Base-by-base conservation (phyloP, 2,113 vertebrate species). In the Pica pica region DNA sequence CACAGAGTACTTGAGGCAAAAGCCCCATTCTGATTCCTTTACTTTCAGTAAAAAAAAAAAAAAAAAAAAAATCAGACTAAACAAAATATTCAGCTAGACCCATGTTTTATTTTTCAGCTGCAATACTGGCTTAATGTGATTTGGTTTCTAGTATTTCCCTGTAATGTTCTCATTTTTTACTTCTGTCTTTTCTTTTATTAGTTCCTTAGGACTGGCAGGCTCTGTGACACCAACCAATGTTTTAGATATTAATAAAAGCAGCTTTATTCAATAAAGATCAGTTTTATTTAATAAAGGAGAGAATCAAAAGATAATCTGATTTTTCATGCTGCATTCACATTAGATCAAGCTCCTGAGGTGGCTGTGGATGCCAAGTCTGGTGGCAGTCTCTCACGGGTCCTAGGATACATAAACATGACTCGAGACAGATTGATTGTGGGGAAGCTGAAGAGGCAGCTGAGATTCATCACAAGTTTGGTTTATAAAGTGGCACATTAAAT, bases 211-310 rank as follows among this genome's bases (percentile, higher is more conserved):
- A 85, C 79, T 74, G 71, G 68, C 5, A 3, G 59, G 69, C 49
- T 93, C 67, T 73, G 67, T 94, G 93, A 95, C 84, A 96, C 85
- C 93, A 80, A 65, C 83, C 59, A 68, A 33, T 93, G 94, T 95
- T 94, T 93, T 88, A 74, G 92, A 69, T 96, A 97, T 97, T 97
- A 98, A 97, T 97, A 97, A 97, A 97, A 97, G 87, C 55, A 71
- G 90, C 75, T 94, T 96, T 93, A 97, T 89, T 97, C 86, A 95
- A 96, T 97, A 89, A 95, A 89, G 95, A 95, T 85, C 92, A 69
- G 78, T 93, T 93, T 97, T 95, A 97, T 97, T 94, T 87, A 97
- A 97, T 97, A 96, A 97, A 95, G 87, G 93, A 91, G 68, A 92
- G 63, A 96, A 93, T 95, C 79, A 91, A 91, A 95, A 94, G 71